Evolutionary conservation across 2,113 vertebrate species (phyloP), one percentile per base, ranked within the genome.

Genomic region (Gadus chalcogrammus): DNA sequence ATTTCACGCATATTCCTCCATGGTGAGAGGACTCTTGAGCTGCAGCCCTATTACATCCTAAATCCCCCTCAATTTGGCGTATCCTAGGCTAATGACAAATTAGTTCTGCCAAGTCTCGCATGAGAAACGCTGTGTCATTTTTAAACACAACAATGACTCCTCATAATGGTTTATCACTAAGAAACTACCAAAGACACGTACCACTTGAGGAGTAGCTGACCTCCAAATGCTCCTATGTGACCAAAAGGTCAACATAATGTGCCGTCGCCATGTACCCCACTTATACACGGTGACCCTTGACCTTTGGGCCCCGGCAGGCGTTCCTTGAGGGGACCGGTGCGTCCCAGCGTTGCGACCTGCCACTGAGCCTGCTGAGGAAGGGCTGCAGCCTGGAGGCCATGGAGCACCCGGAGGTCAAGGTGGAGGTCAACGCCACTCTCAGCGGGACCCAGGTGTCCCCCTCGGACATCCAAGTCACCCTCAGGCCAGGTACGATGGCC

Each of bases 391-490:
- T 74, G 60, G 93, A 96, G 75, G 94, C 91, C 61, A 92, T 96
- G 79, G 95, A 98, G 89, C 93, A 89, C 27, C 91, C 93, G 2
- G 84, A 84, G 64, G 86, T 91, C 71, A 93, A 64, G 79, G 92
- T 96, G 79, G 91, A 92, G 75, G 87, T 93, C 69, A 90, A 85
- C 70, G 75, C 91, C 72, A 91, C 85, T 2, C 77, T 91, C 76
- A 88, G 88, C 75, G 92, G 93, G 80, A 94, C 89, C 0, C 97
- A 99, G 89, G 95, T 98, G 87, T 92, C 91, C n/a, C 97, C 97
- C 17, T 89, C 71, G 84, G 92, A 94, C 84, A 91, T 97, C 80
- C 90, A 88, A 61, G 65, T 96, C 77, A 93, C 93, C 0, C 92
- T 99, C 53, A 90, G 79, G 74, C 94, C 95, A 95, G 97, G 97